phyloP scores from a whole-genome alignment of 2,888 invertebrate species.

The Nipponacmea schrenckii region DNA sequence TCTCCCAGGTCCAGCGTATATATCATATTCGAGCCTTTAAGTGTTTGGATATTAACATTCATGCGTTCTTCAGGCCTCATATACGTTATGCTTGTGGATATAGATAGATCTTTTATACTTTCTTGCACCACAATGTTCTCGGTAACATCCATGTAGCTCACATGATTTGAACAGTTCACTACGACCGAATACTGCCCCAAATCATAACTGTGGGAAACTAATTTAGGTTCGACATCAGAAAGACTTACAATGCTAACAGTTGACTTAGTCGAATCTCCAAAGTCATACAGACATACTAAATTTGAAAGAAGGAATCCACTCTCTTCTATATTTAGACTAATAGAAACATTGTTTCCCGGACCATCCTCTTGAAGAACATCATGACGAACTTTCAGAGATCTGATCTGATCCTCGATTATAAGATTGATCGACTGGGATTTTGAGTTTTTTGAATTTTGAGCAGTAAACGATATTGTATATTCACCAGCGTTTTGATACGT shows the following conservation, averaged over 20 bases:
- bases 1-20: conserved; percentile 31
- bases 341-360: neutral
- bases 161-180: conserved; percentile 37
- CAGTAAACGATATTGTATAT: conserved; percentile 33
- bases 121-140: conserved; percentile 35
- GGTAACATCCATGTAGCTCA: conserved; percentile 29
- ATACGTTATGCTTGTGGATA: conserved; percentile 21
- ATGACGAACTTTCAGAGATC: conserved; percentile 16
- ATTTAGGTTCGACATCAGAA: neutral
- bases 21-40: conserved; percentile 37
- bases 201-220: conserved; percentile 29
- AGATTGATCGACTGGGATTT: conserved; percentile 14
- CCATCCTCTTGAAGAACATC: conserved; percentile 26
- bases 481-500: conserved; percentile 29
- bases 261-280: conserved; percentile 32
- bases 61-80: conserved; percentile 29
- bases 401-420: conserved; percentile 30
- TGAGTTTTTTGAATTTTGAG: conserved; percentile 33
- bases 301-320: conserved; percentile 9
- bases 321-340: conserved; percentile 10
- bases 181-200: conserved; percentile 33
- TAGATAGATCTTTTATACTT: conserved; percentile 28
- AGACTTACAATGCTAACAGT: conserved; percentile 17
- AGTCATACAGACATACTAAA: conserved; percentile 23
- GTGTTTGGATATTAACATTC: conserved; percentile 26